Conservation (phyloP, 1,140 invertebrate genomes). For the Thalassaphorura encarpata region DNA sequence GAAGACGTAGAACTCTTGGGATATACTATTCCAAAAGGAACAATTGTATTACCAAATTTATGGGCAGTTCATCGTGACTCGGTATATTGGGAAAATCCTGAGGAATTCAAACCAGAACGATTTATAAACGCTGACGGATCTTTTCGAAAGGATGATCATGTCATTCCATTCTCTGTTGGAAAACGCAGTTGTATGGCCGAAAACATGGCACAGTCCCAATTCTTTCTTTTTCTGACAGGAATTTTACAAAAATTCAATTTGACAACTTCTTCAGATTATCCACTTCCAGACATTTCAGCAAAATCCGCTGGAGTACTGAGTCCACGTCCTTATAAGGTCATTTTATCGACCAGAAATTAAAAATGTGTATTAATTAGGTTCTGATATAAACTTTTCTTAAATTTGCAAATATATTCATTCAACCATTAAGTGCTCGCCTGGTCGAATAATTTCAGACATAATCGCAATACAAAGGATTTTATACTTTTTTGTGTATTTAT, state of each 20-base stretch:
- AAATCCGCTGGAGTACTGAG: too few relatives aligned
- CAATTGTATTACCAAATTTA: conserved; percentile 72
- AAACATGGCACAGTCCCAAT: conserved; percentile 54
- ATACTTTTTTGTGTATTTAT: too few relatives aligned
- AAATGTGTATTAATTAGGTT: too few relatives aligned
- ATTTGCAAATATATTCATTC: too few relatives aligned
- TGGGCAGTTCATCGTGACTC: conserved; percentile 61
- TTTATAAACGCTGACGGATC: conserved; percentile 57
- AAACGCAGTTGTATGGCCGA: conserved; percentile 61
- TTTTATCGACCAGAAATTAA: too few relatives aligned
- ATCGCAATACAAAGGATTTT: too few relatives aligned
- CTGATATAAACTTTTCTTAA: too few relatives aligned
- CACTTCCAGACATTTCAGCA: too few relatives aligned
- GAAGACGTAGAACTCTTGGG: conserved; percentile 51
- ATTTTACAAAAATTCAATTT: conserved; percentile 51
- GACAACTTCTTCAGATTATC: too few relatives aligned
- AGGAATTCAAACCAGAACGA: conserved; percentile 62
- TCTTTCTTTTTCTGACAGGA: conserved; percentile 59
- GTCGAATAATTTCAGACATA: too few relatives aligned
- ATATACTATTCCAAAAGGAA: conserved; percentile 63
- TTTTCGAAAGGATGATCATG: conserved; percentile 49
- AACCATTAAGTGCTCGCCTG: too few relatives aligned
- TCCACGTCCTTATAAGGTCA: too few relatives aligned
- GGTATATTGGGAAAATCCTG: conserved; percentile 55
- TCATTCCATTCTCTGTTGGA: conserved; percentile 66